Conservation (phyloP, 2,113 vertebrate species). For the Andinoacara biseriatus region DNA sequence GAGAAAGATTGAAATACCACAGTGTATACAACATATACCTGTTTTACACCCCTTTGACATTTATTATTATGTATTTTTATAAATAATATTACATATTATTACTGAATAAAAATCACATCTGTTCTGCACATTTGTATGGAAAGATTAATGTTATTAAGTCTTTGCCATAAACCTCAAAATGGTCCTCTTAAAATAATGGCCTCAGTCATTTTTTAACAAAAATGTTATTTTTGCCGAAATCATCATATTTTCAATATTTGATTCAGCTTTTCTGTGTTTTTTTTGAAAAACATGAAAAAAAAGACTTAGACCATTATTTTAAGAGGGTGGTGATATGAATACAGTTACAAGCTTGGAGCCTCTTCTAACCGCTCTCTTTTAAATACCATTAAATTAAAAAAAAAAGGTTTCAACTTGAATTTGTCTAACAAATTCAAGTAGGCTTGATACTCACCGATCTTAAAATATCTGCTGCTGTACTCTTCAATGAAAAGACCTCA, state of each 20-base stretch:
- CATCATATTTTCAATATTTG: no score
- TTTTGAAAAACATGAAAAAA: no score
- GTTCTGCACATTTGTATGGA: slow-evolving; percentile 8
- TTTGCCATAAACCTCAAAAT: neutral
- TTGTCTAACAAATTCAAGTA: neutral
- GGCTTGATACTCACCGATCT: neutral
- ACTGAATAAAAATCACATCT: neutral
- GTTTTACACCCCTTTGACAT: neutral
- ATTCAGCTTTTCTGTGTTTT: no score
- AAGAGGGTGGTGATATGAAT: neutral
- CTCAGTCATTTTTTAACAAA: no score
- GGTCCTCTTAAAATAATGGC: no score
- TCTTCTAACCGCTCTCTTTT: slow-evolving; percentile 3
- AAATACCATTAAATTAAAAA: neutral
- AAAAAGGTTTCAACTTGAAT: neutral
- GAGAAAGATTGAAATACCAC: neutral
- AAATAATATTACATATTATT: neutral
- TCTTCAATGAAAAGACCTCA: neutral
- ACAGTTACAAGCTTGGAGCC: neutral
- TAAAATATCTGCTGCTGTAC: slow-evolving; percentile 9
- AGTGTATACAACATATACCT: neutral
- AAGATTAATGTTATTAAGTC: neutral
- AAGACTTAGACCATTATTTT: no score
- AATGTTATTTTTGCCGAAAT: no score
- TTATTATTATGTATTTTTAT: neutral